Evolutionary conservation across 1,140 invertebrate species (phyloP).

Genomic region (Bombus sibiricus): DNA sequence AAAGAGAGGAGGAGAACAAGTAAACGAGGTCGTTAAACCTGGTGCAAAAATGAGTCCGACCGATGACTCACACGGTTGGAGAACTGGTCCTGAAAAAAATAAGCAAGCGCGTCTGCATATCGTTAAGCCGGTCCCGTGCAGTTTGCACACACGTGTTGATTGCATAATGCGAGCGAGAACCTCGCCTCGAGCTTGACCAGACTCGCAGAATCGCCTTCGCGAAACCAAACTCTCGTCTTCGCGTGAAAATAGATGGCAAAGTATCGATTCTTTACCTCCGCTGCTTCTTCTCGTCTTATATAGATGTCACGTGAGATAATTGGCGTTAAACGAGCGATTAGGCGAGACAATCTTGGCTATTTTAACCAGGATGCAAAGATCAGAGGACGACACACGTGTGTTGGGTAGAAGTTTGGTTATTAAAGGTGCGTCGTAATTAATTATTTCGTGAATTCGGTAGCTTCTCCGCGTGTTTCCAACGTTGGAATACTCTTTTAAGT

Average conservation of each 20-base stretch:
- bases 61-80: slow-evolving; percentile 32
- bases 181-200: background rate
- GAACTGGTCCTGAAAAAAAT: slow-evolving; percentile 38
- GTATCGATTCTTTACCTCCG: background rate
- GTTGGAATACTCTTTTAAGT: no score
- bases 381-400: no score
- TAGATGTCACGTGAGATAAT: background rate
- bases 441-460: no score
- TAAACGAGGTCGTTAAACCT: slow-evolving; percentile 41
- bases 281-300: background rate
- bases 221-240: background rate
- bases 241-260: background rate
- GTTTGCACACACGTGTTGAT: slow-evolving; percentile 30
- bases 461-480: no score
- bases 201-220: background rate
- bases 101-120: slow-evolving; percentile 7
- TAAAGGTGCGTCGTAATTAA: no score
- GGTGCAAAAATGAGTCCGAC: slow-evolving; percentile 35
- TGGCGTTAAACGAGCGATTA: background rate
- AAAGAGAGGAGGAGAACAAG: background rate
- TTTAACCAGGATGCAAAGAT: background rate
- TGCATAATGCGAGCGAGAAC: slow-evolving; percentile 21
- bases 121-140: slow-evolving; percentile 10
- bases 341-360: background rate
- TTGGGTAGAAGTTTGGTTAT: background rate